Base-by-base conservation (phyloP, 2,113 vertebrate genomes). In the Hemichromis elongatus region DNA sequence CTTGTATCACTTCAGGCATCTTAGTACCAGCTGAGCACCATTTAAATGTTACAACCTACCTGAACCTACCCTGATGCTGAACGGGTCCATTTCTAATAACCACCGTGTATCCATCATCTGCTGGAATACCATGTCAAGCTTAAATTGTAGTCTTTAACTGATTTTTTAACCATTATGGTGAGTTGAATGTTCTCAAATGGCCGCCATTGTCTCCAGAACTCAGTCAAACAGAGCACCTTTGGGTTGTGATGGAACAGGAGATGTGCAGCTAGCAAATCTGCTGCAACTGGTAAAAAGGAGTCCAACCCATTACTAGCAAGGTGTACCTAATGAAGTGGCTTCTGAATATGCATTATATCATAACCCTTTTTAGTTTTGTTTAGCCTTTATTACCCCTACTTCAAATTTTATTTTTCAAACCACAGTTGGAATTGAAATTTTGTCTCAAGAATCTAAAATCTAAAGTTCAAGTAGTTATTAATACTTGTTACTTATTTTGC, bases 91-190 rank as follows among this genome's bases (percentile, higher is more conserved):
- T 45, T 26, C 21, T 70, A 28, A 70, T 70, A 40, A 2, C 40
- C 8, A 0, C 66, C 26, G 40, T 70, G 21, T 47, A 18, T 3
- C 47, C 1, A 6, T 45, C 21, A 45, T 0, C 8, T 26, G 66
- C 45, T 70, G 40, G 66, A 40, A 66, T 66, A 21, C 3, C n/a
- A 26, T 0, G 12, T 68, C 37, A 42, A 24, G 35, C n/a, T 68
- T 42, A 68, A 66, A 40, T 19, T 37, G 59, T 12, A 12, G 37
- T 42, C 37, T 68, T 42, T 42, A 68, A 68, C 63, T 42, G 35
- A 14, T 68, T 40, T 14, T 40, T 24, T 0, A 0, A 35, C 9
- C 28, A 33, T 19, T 10, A 61, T 5, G 3, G 9, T 61, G 57
- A 66, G 7, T 68, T 42, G n/a, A 14, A 1, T 68, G 61, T 24